These are phyloP conservation scores for Drosophila nebulosa DNA, from an alignment of 1,140 invertebrate genomes.

Conservation along the genomic window DNA sequence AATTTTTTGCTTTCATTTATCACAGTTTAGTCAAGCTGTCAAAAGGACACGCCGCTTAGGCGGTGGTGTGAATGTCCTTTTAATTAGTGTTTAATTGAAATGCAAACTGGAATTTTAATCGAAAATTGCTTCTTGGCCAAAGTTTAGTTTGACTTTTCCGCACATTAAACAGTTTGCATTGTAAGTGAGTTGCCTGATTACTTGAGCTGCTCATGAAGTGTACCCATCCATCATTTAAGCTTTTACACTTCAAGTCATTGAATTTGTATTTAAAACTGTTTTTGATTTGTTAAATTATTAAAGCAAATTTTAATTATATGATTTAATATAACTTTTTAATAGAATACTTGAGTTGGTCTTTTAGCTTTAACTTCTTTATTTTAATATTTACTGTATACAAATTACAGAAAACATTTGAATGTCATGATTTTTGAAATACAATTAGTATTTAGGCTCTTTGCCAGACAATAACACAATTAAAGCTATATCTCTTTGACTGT, in stretches of 20 bases:
- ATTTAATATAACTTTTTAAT: no score
- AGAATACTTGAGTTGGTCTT: no score
- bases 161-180: slow-evolving; percentile 64
- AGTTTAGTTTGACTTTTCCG: slow-evolving; percentile 56
- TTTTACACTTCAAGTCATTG: neutral
- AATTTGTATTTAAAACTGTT: neutral
- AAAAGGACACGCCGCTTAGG: slow-evolving; percentile 15
- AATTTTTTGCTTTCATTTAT: neutral
- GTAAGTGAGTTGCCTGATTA: slow-evolving; percentile 10
- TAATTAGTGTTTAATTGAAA: slow-evolving; percentile 78
- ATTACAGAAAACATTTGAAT: no score
- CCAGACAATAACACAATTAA: no score
- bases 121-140: slow-evolving; percentile 61
- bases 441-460: no score
- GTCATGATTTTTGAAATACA: no score
- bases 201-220: neutral
- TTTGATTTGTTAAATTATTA: no score
- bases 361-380: no score
- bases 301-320: no score
- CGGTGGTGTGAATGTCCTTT: slow-evolving; percentile 63
- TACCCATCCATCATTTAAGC: neutral
- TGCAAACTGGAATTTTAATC: slow-evolving; percentile 76
- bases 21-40: slow-evolving; percentile 2
- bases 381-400: no score
- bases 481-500: no score